These are phyloP conservation scores for Lepidothrix coronata DNA, from an alignment of 2,113 vertebrate genomes.

Conservation along the genomic window DNA sequence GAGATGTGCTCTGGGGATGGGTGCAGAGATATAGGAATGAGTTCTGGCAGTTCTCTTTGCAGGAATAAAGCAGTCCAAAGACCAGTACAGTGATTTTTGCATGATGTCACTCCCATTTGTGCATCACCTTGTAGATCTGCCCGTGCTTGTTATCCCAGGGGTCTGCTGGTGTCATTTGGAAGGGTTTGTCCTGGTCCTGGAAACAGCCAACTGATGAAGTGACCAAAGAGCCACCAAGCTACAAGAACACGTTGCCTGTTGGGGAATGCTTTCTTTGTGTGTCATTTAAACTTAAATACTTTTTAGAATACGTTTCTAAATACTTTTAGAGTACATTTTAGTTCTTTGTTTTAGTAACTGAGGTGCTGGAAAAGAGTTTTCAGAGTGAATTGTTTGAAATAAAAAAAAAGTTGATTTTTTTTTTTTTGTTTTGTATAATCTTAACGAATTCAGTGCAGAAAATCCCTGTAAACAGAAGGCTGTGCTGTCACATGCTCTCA, in stretches of 20 bases:
- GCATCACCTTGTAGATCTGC: too few species aligned
- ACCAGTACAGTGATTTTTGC: background rate
- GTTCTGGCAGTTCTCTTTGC: background rate
- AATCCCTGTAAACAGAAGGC: background rate
- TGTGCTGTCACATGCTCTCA: background rate
- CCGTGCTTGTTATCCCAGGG: fast-evolving
- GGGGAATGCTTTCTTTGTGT: background rate
- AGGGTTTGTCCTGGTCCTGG: background rate
- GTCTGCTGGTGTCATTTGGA: background rate
- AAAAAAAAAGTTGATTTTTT: background rate
- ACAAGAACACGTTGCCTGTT: fast-evolving
- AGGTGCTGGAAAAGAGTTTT: background rate
- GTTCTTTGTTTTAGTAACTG: background rate
- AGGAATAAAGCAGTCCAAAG: background rate
- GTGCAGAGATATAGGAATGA: background rate
- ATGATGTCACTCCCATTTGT: background rate
- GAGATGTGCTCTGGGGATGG: background rate
- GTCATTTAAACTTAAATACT: background rate
- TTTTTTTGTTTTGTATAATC: background rate
- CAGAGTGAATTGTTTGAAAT: fast-evolving
- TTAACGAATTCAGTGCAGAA: background rate
- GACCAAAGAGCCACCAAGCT: background rate
- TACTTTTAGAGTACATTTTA: background rate
- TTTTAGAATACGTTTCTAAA: background rate
- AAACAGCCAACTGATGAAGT: background rate